Conservation (phyloP, 1,140 invertebrate genomes). For the Camponotus pennsylvanicus region DNA sequence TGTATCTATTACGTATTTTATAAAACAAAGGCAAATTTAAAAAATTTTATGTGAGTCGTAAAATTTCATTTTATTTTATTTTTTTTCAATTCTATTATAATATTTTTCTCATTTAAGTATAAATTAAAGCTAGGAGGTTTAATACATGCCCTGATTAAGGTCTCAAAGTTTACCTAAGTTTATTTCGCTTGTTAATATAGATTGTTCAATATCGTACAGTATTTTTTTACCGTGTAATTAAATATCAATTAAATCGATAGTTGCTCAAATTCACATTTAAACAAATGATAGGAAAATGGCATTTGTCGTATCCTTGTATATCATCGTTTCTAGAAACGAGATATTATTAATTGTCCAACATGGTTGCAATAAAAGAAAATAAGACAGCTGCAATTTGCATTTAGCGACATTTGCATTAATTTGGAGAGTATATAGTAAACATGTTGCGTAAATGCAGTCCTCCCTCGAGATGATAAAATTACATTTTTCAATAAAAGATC, state of each 20-base stretch:
- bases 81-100: background rate
- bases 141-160: background rate
- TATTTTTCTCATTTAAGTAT: background rate
- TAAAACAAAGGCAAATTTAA: background rate
- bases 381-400: constrained; percentile 28
- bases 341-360: constrained; percentile 40
- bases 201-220: constrained; percentile 37
- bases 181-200: constrained; percentile 42
- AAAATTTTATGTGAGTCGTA: background rate
- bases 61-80: background rate
- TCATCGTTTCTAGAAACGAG: constrained; percentile 6
- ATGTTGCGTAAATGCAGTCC: constrained; percentile 75
- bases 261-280: constrained; percentile 55
- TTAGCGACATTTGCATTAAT: constrained; percentile 37
- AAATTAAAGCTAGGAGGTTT: constrained; percentile 28
- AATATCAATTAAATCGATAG: constrained; percentile 21
- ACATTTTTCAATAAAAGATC: constrained; percentile 2
- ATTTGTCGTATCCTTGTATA: constrained; percentile 28
- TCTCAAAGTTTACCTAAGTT: constrained; percentile 37
- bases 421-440: constrained; percentile 23
- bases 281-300: background rate
- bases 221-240: constrained; percentile 49
- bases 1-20: background rate
- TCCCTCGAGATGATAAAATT: constrained; percentile 20
- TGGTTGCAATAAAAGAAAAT: constrained; percentile 16